A percentile compares a stretch with the other conserved stretches of the same genome.
Evolutionary conservation across 1,140 invertebrate genomes (phyloP).

Genomic region (Heliconius eleuchia): DNA sequence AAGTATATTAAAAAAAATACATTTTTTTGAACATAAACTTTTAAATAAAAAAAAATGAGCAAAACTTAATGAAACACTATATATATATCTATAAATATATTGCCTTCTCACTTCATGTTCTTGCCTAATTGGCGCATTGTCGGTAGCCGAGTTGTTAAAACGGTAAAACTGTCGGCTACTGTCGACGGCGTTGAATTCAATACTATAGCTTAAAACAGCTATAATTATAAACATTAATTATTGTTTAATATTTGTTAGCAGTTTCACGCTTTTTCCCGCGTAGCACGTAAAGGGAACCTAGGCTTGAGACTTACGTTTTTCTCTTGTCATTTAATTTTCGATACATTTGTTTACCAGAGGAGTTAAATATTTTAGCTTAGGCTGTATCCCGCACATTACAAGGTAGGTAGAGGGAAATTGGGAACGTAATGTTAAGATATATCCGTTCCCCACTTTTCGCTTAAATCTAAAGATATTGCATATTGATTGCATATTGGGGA

Average conservation of each 20-base stretch:
- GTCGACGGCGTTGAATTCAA: neutral
- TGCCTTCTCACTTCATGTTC: neutral
- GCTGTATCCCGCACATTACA: too few species aligned
- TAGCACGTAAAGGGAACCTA: neutral
- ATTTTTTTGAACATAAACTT: too few species aligned
- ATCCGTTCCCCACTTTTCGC: too few species aligned
- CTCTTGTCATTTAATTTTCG: too few species aligned
- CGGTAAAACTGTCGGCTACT: conserved; percentile 13
- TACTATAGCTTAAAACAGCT: neutral
- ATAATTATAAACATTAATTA: neutral
- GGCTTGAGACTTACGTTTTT: neutral
- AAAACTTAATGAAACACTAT: neutral
- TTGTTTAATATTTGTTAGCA: neutral
- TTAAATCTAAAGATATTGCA: too few species aligned
- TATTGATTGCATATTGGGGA: too few species aligned
- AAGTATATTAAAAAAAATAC: too few species aligned
- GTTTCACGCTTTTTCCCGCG: neutral
- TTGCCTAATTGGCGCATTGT: conserved; percentile 8
- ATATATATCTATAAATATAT: neutral
- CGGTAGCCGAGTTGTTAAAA: conserved; percentile 5
- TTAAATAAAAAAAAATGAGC: too few species aligned
- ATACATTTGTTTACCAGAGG: neutral
- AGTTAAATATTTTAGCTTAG: neutral
- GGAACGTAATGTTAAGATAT: too few species aligned
- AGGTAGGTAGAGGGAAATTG: too few species aligned